Evolutionary conservation across 2,888 invertebrate species (phyloP), one percentile per base, ranked within the genome.

Genomic region (Cosmia pyralina): DNA sequence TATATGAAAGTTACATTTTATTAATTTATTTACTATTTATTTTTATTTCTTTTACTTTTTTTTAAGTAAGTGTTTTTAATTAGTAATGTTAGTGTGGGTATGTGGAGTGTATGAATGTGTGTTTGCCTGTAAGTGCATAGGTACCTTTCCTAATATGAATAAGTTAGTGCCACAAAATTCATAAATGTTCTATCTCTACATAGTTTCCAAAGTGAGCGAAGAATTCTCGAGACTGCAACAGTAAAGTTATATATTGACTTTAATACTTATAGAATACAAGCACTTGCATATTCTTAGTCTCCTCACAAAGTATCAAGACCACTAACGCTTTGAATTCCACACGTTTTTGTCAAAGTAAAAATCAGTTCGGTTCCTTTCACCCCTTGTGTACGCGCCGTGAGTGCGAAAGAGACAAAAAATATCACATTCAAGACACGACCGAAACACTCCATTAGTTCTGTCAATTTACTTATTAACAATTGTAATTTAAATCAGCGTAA

Each of bases 281-380:
- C 8, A 11, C 6, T 50, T 15, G 0, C 15, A 53, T 2, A 10
- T 62, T 46, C 13, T 13, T 1, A 72, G 48, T 44, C 11, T 57
- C 5, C n/a, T 22, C 17, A n/a, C n/a, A 48, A 90, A 93, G 90
- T 91, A 93, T 92, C 93, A 93, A 94, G 85, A 93, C 66, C 17
- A 65, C 41, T 77, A 38, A 58, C 69, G 48, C 75, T 64, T 57
- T 58, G 67, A 75, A 84, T 85, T 83, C 82, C 76, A 81, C 82
- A 84, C 85, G 85, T 88, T 90, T 91, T 90, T 89, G 88, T 90
- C 88, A 90, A 90, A 87, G 84, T 88, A 88, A 92, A 92, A 90
- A 90, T 90, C 87, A 78, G 84, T 87, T 82, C 79, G 79, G 84
- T 90, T 92, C 93, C 93, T 93, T 93, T 94, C 93, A 93, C 93